These are phyloP conservation scores for Pteronura brasiliensis DNA, from an alignment of 2,113 vertebrate genomes.

Conservation along the genomic window DNA sequence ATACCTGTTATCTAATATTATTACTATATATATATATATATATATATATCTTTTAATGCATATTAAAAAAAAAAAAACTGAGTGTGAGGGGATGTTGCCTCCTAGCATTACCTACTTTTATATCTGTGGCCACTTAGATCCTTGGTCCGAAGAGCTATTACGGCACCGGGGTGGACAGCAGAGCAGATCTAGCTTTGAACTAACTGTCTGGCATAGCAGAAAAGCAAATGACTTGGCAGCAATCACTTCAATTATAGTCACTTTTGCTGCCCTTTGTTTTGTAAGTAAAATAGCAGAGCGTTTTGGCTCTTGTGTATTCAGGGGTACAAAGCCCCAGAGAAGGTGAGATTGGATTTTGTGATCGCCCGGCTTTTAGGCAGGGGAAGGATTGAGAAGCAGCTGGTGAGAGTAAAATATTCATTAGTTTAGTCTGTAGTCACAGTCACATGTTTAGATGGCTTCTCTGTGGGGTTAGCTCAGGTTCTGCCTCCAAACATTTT, in stretches of 20 bases:
- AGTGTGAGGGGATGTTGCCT: background rate
- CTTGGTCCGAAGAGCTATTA: background rate
- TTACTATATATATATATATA: background rate
- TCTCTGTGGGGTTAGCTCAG: slow-evolving; percentile 10
- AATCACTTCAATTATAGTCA: slow-evolving; percentile 2
- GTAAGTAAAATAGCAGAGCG: slow-evolving; percentile 32
- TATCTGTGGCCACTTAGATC: background rate
- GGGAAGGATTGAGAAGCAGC: slow-evolving; percentile 61
- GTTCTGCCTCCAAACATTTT: slow-evolving; percentile 38
- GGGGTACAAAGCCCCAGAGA: slow-evolving; percentile 25
- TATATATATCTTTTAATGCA: background rate
- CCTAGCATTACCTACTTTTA: background rate
- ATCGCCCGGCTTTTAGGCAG: slow-evolving; percentile 55
- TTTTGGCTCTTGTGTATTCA: slow-evolving; percentile 34
- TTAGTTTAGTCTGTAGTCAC: slow-evolving; percentile 49
- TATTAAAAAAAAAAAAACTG: background rate
- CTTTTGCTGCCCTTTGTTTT: slow-evolving; percentile 37
- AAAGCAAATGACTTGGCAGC: background rate
- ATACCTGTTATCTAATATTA: background rate
- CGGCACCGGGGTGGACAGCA: background rate
- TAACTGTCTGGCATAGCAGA: background rate
- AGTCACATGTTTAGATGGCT: slow-evolving; percentile 26
- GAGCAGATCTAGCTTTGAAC: background rate
- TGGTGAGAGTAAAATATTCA: slow-evolving; percentile 69
- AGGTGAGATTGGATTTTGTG: slow-evolving; percentile 51